Evolutionary conservation across 2,113 vertebrate genomes (phyloP).

Genomic region (Coracopsis vasa): DNA sequence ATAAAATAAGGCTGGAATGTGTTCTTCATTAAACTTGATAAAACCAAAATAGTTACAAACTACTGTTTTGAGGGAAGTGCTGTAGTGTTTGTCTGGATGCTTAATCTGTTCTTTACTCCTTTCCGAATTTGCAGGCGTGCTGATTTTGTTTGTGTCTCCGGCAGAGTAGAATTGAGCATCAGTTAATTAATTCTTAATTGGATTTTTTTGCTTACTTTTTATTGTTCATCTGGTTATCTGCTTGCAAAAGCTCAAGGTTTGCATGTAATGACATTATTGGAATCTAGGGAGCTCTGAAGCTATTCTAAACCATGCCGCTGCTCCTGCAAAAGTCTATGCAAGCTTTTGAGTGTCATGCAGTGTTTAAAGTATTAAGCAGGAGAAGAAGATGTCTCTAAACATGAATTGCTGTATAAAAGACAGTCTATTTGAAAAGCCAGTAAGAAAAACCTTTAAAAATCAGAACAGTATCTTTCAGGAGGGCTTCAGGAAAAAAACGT

Average conservation of each 20-base stretch:
- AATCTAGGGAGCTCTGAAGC: slow-evolving; percentile 12
- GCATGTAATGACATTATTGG: slow-evolving; percentile 24
- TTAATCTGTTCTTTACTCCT: not conserved
- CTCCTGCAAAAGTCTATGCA: not conserved
- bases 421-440: not conserved
- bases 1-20: not conserved
- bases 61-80: not conserved
- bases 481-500: not conserved
- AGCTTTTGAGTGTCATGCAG: not conserved
- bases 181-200: slow-evolving; percentile 51
- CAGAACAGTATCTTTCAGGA: not conserved
- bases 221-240: slow-evolving; percentile 15
- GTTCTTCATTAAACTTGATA: not conserved
- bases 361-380: not conserved
- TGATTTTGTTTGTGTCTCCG: not conserved
- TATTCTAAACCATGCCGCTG: not conserved
- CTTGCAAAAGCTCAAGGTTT: not conserved
- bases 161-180: not conserved
- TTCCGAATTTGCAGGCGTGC: not conserved
- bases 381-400: not conserved
- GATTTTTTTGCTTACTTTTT: slow-evolving; percentile 2
- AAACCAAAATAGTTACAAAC: not conserved
- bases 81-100: not conserved
- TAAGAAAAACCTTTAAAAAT: not conserved
- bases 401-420: not conserved